phyloP scores from a whole-genome alignment of 1,140 invertebrate genomes.

The Piezodorus guildinii region DNA sequence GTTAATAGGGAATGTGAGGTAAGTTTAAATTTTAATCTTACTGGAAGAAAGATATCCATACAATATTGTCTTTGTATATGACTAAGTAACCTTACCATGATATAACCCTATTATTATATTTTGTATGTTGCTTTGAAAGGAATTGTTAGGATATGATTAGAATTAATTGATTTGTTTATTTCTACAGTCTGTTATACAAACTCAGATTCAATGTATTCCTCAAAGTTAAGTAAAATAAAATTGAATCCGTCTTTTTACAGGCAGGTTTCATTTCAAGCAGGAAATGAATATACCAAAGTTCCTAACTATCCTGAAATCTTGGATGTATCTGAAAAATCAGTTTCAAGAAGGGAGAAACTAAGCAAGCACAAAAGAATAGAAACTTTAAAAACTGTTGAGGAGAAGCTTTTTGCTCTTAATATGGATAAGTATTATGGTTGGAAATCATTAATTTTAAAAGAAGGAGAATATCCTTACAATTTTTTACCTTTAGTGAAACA shows the following conservation, averaged over 20 bases:
- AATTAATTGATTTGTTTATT: no score
- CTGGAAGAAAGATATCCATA: no score
- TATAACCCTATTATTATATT: no score
- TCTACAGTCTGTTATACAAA: no score
- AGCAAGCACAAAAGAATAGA: constrained; percentile 37
- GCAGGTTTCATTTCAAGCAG: background rate
- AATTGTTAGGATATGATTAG: no score
- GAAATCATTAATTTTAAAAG: constrained; percentile 46
- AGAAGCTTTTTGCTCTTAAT: constrained; percentile 68
- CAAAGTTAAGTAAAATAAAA: background rate
- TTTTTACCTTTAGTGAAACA: constrained; percentile 51
- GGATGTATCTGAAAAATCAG: constrained; percentile 13
- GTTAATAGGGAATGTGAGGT: no score
- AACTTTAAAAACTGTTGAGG: constrained; percentile 56
- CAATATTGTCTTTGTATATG: no score
- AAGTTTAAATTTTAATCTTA: no score
- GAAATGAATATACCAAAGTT: constrained; percentile 11
- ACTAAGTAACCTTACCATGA: no score
- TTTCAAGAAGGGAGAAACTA: constrained; percentile 19
- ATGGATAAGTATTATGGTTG: constrained; percentile 71
- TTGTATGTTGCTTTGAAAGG: no score
- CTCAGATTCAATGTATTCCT: background rate
- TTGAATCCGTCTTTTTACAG: background rate
- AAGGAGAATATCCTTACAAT: constrained; percentile 51
- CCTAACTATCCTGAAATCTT: constrained; percentile 26